A percentile compares a stretch with the other conserved stretches of the same genome.
phyloP scores from a whole-genome alignment of 2,113 vertebrate genomes.

The Anser cygnoides region DNA sequence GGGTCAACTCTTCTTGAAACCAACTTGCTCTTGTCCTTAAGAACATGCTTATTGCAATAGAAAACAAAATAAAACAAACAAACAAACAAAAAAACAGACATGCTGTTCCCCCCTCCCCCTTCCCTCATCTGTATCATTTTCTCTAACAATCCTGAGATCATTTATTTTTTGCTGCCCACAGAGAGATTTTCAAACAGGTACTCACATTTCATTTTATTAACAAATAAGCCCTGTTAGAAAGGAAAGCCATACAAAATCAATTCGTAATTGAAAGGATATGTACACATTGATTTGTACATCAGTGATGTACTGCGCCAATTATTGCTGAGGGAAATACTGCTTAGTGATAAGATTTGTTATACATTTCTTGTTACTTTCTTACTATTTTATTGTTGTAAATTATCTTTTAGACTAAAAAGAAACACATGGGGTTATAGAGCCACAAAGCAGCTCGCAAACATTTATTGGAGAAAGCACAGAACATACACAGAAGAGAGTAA shows the following conservation, averaged over 20 bases:
- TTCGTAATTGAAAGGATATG: constrained; percentile 39
- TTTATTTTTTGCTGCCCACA: background rate
- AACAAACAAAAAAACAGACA: background rate
- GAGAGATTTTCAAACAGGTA: background rate
- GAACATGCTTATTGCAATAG: background rate
- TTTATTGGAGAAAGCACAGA: background rate
- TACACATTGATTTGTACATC: constrained; percentile 36
- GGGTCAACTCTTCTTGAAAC: background rate
- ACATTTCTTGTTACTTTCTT: constrained; percentile 34
- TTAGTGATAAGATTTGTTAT: background rate
- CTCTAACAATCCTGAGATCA: background rate
- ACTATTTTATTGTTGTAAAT: constrained; percentile 7
- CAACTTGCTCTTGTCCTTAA: background rate
- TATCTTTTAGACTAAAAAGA: background rate
- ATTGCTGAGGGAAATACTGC: background rate
- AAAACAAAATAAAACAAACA: background rate
- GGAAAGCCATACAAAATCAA: constrained; percentile 15
- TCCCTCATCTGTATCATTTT: background rate
- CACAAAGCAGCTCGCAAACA: background rate
- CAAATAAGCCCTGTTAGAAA: constrained; percentile 23
- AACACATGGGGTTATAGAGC: background rate
- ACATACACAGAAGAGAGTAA: background rate
- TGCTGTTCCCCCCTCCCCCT: too few species aligned
- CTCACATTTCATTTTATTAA: constrained; percentile 48
- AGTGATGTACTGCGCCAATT: background rate